Base-by-base conservation (phyloP, 1,140 invertebrate genomes). In the Apis laboriosa region DNA sequence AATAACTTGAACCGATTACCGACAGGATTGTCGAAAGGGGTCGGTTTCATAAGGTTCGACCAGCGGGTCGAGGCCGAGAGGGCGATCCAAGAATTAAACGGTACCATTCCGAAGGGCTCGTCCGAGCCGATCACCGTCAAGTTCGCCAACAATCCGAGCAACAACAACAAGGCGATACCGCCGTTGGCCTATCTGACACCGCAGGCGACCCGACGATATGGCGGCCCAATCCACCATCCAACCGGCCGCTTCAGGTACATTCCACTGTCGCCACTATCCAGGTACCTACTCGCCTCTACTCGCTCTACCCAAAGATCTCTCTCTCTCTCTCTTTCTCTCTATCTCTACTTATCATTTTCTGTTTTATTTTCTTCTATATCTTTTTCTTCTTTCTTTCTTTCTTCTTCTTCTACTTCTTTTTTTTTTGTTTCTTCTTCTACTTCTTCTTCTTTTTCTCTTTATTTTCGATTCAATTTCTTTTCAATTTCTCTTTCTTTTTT, bases 11-110 rank as follows among this genome's bases (percentile, higher is more conserved):
- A 73, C 72, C 83, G 75, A 73, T 84, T 72, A 72, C 63, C 77
- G 78, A 92, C 95, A 97, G 99, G 99, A 91, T 95, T 99, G 90
- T 99, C 99, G 74, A 99, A 99, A 95, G 99, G 99, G 83, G 99
- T 99, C 84, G 99, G 99, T 70, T 99, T 99, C 95, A 99, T 99
- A 90, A 96, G 99, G 84, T 99, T 99, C 94, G 99, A 99, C 94
- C 98, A 99, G 94, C 97, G 99, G 80, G 96, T 98, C 87, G 99
- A 99, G 94, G 99, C 99, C 9, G 99, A 99, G 94, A 95, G 97
- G 66, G 99, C 99, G 49, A 99, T 99, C 89, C 98, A 99, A 93
- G 98, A 99, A 94, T 95, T 99, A 89, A 99, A 99, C 94, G 99
- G 99, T 83, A 98, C 98, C 86, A 98, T 99, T 95, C 99, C 97